Evolutionary conservation across 2,888 invertebrate genomes (phyloP), one percentile per base, ranked within the genome.

Genomic region (Pyrrhosoma nymphula): DNA sequence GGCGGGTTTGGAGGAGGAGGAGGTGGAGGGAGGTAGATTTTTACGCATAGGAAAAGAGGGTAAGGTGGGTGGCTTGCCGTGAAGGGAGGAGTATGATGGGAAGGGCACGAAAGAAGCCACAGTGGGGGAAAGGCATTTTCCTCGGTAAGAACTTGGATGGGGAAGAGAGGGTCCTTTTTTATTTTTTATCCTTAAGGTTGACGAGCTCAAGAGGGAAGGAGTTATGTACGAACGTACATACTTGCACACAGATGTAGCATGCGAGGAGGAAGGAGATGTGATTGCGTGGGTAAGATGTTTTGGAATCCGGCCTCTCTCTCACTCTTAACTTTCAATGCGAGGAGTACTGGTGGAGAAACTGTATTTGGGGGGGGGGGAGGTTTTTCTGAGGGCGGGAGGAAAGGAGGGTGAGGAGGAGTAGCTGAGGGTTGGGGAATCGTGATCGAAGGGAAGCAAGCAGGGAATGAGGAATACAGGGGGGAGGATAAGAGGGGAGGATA

Each of bases 251-350:
- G 14, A 35, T 82, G 82, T 35, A 35, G 82, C 0, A 35, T 82
- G 14, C 35, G 69, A 0, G 14, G 35, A 35, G 82, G 82, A 82
- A 35, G 69, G 63, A 91, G 93, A 93, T 47, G 75, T 39, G 93
- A 93, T 93, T 93, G 69, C 69, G 93, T 93, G 93, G 93, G 69
- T 93, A 75, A 35, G 93, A 75, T 93, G 69, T 93, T 93, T 69
- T 93, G 93, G 93, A 93, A 93, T 93, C 93, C 89, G 89, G 89
- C n/a, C 89, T 26, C 89, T 63, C 20, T n/a, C 69, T 35, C 60
- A 20, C 60, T 20, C 60, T 20, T 60, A 35, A 69, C 69, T 47
- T 60, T 91, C 91, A 82, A 35, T 91, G 93, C 69, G 93, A 60
- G 91, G 39, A 56, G 89, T 89, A 89, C 56, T 47, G 89, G 30